These are phyloP conservation scores for Acropternis orthonyx DNA, from an alignment of 2,797 vertebrate species.

Conservation along the genomic window DNA sequence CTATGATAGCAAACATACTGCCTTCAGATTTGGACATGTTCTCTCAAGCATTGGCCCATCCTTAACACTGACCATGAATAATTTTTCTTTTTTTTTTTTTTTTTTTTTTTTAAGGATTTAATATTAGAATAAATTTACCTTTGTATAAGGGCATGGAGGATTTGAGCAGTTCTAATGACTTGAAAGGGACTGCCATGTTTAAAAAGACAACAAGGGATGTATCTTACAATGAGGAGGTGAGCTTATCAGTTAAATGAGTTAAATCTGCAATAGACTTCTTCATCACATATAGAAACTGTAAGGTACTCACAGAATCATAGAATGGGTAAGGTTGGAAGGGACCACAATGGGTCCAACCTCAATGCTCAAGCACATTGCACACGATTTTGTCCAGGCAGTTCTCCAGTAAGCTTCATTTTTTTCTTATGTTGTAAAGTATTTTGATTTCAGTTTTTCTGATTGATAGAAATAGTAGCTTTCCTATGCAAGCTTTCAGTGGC, in stretches of 20 bases:
- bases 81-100: accelerated
- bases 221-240: neutral
- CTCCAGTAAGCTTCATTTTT: neutral
- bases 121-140: neutral
- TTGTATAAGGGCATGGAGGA: neutral
- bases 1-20: neutral
- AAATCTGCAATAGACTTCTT: neutral
- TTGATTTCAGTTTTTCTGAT: neutral
- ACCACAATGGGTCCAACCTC: neutral
- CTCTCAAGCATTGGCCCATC: neutral
- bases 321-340: neutral
- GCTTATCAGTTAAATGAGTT: neutral
- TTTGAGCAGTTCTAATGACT: neutral
- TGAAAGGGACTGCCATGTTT: neutral
- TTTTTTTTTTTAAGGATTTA: neutral
- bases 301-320: neutral
- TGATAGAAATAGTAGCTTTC: neutral
- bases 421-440: neutral
- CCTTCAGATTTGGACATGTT: neutral
- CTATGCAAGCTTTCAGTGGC: neutral
- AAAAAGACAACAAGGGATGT: neutral
- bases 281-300: neutral
- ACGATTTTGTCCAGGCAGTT: neutral
- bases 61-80: neutral
- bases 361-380: neutral